Base-by-base conservation (phyloP, 2,113 vertebrate species). In the Callipepla squamata region DNA sequence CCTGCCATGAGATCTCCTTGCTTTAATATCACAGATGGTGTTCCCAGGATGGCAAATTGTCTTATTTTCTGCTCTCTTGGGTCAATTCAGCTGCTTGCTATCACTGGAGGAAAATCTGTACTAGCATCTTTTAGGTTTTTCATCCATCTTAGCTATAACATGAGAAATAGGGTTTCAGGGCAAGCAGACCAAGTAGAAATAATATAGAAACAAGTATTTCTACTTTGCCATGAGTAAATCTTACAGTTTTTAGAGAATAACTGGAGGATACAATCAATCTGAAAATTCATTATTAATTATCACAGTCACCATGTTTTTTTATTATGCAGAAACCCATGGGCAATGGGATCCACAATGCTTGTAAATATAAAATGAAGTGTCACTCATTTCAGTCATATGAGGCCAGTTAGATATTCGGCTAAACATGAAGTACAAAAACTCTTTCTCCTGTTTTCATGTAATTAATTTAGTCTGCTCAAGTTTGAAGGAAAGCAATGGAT, bases 321-420 rank as follows among this genome's bases (percentile, higher is more conserved):
- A n/a, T 4, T 1, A 69, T n/a, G 40, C 58, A 79, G 62, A 40
- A 93, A 79, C 15, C 28, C 69, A 53, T 48, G n/a, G 59, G 23
- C 6, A 40, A 51, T 23, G 78, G 83, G 30, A 65, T 38, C 34
- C 1, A 0, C 6, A 1, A 17, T 7, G 13, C 40, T 21, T 36
- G 9, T 57, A 72, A 59, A 12, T 40, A 40, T 40, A 40, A 40
- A 40, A 40, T 40, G 40, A 40, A 40, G 40, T 40, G 40, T 40
- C 40, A 40, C 48, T 66, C 12, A 62, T 75, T 89, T 92, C 66
- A 42, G 74, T 82, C 36, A 9, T 42, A 8, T 45, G 25, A 87
- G 20, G 48, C 12, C 62, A 76, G 38, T 58, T 79, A 68, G 25
- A 89, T 73, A 87, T 87, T 53, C 44, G 75, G 44, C 11, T 2